Evolutionary conservation across 2,888 invertebrate genomes (phyloP).

Genomic region (Xestia rhomboidea): DNA sequence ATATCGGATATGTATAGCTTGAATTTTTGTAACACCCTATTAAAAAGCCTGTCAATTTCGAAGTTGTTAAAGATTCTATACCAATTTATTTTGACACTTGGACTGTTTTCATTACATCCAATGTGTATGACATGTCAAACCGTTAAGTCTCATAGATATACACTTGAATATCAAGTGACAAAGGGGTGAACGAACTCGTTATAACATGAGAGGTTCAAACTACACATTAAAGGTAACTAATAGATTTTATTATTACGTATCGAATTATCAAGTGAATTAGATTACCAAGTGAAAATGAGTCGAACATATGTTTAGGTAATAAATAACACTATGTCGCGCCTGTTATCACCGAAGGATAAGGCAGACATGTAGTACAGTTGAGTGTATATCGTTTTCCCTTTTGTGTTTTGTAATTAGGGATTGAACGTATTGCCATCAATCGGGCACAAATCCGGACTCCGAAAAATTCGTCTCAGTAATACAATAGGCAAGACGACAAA

Average conservation of each 20-base stretch:
- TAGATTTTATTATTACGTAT: background rate
- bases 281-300: background rate
- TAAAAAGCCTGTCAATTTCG: constrained; percentile 14
- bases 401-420: background rate
- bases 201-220: background rate
- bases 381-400: background rate
- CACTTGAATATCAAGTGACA: constrained; percentile 21
- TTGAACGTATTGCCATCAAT: background rate
- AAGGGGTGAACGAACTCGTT: constrained; percentile 32
- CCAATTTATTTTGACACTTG: constrained; percentile 1
- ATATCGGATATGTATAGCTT: too few species aligned
- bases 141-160: background rate
- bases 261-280: background rate
- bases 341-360: background rate
- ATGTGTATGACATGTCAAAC: constrained; percentile 18
- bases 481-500: too few species aligned
- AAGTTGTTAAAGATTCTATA: background rate
- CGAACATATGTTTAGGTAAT: background rate
- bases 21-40: background rate
- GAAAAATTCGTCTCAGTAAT: too few species aligned
- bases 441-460: background rate
- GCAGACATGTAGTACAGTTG: too few species aligned
- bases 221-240: background rate
- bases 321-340: background rate
- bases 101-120: constrained; percentile 30